Percentiles rank a stretch among this genome's conserved stretches.
These are phyloP conservation scores for Drosophila silvestris DNA, from an alignment of 2,888 invertebrate genomes.

Conservation along the genomic window DNA sequence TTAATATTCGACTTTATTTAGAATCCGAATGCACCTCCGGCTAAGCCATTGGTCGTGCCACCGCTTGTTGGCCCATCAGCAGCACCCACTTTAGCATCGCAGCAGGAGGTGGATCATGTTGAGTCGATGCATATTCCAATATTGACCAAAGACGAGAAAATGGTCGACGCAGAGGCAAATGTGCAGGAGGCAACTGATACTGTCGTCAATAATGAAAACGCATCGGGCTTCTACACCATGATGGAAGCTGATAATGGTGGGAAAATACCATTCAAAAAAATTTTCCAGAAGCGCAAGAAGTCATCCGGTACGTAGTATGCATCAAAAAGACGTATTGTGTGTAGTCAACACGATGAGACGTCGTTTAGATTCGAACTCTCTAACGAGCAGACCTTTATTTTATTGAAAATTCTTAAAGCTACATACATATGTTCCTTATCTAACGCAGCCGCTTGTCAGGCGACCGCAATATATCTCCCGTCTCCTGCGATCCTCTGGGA, in stretches of 20 bases:
- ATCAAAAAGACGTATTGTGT: neutral
- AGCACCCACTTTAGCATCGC: neutral
- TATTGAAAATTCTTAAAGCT: too few relatives aligned
- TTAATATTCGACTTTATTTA: constrained; percentile 42
- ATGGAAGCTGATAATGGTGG: constrained; percentile 61
- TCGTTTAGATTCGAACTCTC: neutral
- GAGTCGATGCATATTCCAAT: constrained; percentile 22
- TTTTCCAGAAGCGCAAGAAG: constrained; percentile 84
- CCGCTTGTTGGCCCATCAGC: neutral
- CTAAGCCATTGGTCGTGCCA: neutral
- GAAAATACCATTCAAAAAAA: constrained; percentile 82
- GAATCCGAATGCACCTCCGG: constrained; percentile 52
- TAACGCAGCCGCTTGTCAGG: too few relatives aligned
- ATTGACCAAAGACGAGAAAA: constrained; percentile 33
- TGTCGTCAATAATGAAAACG: constrained; percentile 2
- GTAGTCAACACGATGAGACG: neutral
- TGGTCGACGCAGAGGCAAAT: neutral
- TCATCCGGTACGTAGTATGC: constrained; percentile 75
- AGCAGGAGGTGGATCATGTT: neutral
- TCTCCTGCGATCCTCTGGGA: neutral
- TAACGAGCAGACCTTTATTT: too few relatives aligned
- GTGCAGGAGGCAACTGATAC: neutral
- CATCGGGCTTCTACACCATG: neutral
- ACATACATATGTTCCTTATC: too few relatives aligned
- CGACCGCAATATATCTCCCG: neutral